These are phyloP conservation scores for Cervus canadensis DNA, from an alignment of 2,113 vertebrate species.

Conservation along the genomic window DNA sequence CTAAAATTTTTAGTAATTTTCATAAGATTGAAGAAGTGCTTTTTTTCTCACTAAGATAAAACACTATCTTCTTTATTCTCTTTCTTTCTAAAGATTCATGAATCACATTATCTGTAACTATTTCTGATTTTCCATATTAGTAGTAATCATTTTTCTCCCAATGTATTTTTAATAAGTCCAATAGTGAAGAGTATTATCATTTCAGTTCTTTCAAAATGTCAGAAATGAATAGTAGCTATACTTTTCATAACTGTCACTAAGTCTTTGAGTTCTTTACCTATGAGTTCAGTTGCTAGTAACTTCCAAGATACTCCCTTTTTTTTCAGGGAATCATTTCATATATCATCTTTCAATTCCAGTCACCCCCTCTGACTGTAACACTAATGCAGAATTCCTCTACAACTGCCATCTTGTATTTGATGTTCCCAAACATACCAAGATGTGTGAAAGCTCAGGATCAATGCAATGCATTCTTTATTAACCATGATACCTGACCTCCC, in stretches of 20 bases:
- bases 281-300: background rate
- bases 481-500: background rate
- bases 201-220: slow-evolving; percentile 52
- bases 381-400: background rate
- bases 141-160: slow-evolving; percentile 66
- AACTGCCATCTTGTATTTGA: background rate
- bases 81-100: slow-evolving; percentile 69
- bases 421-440: background rate
- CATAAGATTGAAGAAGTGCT: slow-evolving; percentile 34
- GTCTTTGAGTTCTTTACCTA: background rate
- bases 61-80: slow-evolving; percentile 55
- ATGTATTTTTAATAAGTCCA: slow-evolving; percentile 74
- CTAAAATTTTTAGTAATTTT: slow-evolving; percentile 64
- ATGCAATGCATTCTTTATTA: background rate
- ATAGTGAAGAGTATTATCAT: slow-evolving; percentile 49
- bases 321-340: background rate
- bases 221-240: background rate
- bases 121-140: slow-evolving; percentile 73
- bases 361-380: background rate
- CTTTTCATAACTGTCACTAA: slow-evolving; percentile 1
- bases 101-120: slow-evolving; percentile 70
- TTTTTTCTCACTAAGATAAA: slow-evolving; percentile 58
- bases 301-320: background rate
- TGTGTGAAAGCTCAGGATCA: background rate
- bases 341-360: background rate